Base-by-base conservation (phyloP, 2,888 invertebrate genomes). In the Nephrotoma flavescens region DNA sequence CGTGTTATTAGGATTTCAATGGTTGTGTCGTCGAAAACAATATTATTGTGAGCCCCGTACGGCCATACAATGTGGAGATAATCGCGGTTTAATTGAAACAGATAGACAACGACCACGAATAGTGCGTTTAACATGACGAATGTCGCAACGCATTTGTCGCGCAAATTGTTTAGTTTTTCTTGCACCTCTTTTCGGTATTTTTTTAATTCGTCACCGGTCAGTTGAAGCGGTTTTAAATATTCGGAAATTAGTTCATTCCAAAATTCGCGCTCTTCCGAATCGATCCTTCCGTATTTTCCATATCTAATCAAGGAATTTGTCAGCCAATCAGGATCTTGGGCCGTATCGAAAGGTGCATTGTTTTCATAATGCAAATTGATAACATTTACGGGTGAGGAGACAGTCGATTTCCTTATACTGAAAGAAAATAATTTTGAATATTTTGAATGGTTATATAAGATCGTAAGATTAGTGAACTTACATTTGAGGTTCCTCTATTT, bases 81-180 rank as follows among this genome's bases (percentile, higher is more conserved):
- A 88, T 95, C 94, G 90, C 95, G 95, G 89, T 95, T 94, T 87
- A 96, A 90, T 90, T 96, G 96, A 86, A 96, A 92, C 88, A 96
- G 92, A 89, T 96, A 94, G 0, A 96, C 94, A 87, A 95, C 94
- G 83, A 96, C 92, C n/a, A 96, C 95, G 92, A 96, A 96, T 41
- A 96, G 92, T n/a, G 95, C 93, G 91, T 96, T 96, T 83, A 96
- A 91, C 95, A 96, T 96, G 88, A 96, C 93, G 91, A 96, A 95
- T 85, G 93, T 94, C 89, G 95, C 94, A 4, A 94, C 94, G 87
- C 93, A 93, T 90, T 94, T 94, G 90, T 96, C 95, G 42, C 96
- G 91, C 86, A 96, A 91, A 87, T 94, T 94, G 88, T 92, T 92
- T 87, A 95, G 83, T 7, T 85, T 86, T 41, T 86, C 47, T 86